These are phyloP conservation scores for Sphecodes monilicornis DNA, from an alignment of 2,888 invertebrate genomes.

Conservation along the genomic window DNA sequence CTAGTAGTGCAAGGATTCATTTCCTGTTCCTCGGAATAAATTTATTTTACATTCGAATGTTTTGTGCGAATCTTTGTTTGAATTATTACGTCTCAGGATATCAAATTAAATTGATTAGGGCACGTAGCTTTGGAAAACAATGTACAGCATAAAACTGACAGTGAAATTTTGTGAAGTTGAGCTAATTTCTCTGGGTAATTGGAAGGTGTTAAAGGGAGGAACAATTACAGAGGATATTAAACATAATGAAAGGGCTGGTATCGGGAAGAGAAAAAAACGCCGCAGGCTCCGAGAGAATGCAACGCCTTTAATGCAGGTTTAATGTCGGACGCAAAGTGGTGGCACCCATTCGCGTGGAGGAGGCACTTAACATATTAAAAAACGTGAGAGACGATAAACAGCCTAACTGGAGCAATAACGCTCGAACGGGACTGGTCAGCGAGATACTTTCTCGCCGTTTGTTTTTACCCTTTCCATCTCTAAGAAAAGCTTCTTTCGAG, in stretches of 20 bases:
- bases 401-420: background rate
- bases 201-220: background rate
- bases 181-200: background rate
- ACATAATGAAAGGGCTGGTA: background rate
- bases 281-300: background rate
- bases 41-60: too few relatives aligned
- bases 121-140: too few relatives aligned
- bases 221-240: background rate
- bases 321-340: background rate
- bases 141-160: too few relatives aligned
- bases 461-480: background rate
- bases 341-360: background rate
- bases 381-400: background rate
- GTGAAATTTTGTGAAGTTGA: too few relatives aligned
- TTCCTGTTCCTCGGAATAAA: too few relatives aligned
- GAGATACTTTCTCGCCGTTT: background rate
- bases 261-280: background rate
- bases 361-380: slow-evolving; percentile 6
- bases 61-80: too few relatives aligned
- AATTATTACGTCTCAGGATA: too few relatives aligned
- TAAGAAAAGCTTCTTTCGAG: background rate
- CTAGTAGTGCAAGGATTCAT: too few relatives aligned
- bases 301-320: slow-evolving; percentile 1
- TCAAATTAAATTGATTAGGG: too few relatives aligned
- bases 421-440: background rate